Evolutionary conservation across 1,140 invertebrate species (phyloP), one percentile per base, ranked within the genome.

Genomic region (Drosophila takahashii): DNA sequence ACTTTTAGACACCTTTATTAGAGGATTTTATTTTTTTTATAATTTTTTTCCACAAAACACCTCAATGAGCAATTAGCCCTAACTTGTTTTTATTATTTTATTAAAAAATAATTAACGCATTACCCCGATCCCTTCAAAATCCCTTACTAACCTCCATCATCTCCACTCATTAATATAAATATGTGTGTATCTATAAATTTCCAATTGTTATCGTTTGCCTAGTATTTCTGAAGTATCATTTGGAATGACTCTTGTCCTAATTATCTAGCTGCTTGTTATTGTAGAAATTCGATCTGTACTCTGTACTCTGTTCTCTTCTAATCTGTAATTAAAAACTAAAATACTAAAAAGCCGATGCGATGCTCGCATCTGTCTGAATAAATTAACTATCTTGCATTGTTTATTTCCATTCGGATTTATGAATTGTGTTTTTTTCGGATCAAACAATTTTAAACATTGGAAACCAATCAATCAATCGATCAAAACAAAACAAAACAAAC

Each of bases 321-420:
- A 53, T 67, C 39, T 47, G 48, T 45, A 67, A 54, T 15, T 16
- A 45, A 54, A 54, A 54, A 4, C 51, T n/a, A 22, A 22, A 22
- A 22, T 22, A 22, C 22, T 16, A 45, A 54, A 54, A 54, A 4
- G n/a, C 51, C 16, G n/a, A 69, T 18, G 66, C 50, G 66, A 37
- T 26, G 53, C 8, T 26, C 45, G 48, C 62, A 50, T 56, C 47
- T 45, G 54, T 72, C 32, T 60, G 54, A 50, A 52, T 72, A 72
- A 72, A 72, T 72, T 72, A 72, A 72, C 69, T 72, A 67, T 70
- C 66, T 71, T 22, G 67, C 47, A 72, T 72, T 72, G 67, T 72
- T 72, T 72, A 72, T 41, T 70, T 70, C 50, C 66, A 70, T 70
- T 70, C 42, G 66, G 64, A 65, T 70, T 69, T 70, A 70, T 70